Conservation (phyloP, 1,140 invertebrate genomes). For the Leptinotarsa undecemlineata region DNA sequence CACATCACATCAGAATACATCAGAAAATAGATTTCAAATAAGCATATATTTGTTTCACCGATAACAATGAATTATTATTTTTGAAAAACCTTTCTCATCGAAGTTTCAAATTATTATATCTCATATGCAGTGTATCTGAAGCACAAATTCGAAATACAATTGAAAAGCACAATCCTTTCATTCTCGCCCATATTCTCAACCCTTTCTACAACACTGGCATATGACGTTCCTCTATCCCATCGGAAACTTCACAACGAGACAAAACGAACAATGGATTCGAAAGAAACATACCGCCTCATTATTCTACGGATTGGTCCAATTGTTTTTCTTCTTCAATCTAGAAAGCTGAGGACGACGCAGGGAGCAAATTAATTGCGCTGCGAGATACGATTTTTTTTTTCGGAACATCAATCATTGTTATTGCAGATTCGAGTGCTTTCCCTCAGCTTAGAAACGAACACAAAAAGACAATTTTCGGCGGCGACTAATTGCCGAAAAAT, state of each 20-base stretch:
- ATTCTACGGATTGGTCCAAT: constrained; percentile 20
- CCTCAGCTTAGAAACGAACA: background rate
- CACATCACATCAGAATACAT: too few relatives aligned
- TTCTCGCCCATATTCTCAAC: background rate
- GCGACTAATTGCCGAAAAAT: constrained; percentile 22
- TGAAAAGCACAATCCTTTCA: too few relatives aligned
- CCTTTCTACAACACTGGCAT: background rate
- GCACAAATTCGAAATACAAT: too few relatives aligned
- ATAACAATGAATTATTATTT: too few relatives aligned
- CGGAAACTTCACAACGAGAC: background rate
- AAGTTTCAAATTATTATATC: too few relatives aligned
- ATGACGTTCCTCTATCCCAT: background rate
- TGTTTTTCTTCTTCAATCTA: constrained; percentile 18
- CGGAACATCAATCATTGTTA: constrained; percentile 16
- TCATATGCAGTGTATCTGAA: too few relatives aligned
- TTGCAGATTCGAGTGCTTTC: constrained; percentile 5
- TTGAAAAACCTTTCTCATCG: too few relatives aligned
- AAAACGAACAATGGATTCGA: constrained; percentile 7
- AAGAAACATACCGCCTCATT: constrained; percentile 15
- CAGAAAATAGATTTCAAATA: too few relatives aligned
- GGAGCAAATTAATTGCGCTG: constrained; percentile 14
- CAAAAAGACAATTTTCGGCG: constrained; percentile 18
- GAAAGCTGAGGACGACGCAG: constrained; percentile 1
- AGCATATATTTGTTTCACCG: too few relatives aligned
- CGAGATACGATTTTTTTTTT: constrained; percentile 5